A percentile compares a stretch with the other conserved stretches of the same genome.
Evolutionary conservation across 37 sponge, comb jelly and placozoan species (phyloP).

Genomic region (Tethya wilhelma): DNA sequence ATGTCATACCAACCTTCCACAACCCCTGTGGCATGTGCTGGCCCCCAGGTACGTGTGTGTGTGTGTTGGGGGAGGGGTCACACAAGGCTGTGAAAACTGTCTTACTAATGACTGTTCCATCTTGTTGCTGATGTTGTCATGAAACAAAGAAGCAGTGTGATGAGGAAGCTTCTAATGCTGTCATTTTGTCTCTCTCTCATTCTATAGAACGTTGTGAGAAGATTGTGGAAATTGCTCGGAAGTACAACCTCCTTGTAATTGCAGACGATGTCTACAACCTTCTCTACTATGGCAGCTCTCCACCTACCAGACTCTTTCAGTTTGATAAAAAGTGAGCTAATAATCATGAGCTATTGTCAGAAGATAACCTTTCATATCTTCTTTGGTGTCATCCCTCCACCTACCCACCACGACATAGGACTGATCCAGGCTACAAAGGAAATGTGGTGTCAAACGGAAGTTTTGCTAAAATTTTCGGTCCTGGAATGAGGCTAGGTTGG

Average conservation of each 20-base stretch:
- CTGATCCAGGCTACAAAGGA: conserved; percentile 73
- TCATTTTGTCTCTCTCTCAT: neutral
- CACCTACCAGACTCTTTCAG: conserved; percentile 56
- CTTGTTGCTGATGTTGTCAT: no score
- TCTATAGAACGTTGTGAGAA: conserved; percentile 63
- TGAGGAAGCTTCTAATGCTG: no score
- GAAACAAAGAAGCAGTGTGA: no score
- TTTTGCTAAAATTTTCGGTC: conserved; percentile 89
- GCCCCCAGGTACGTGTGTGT: conserved; percentile 48
- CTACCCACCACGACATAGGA: conserved; percentile 5
- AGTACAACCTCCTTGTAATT: conserved; percentile 73
- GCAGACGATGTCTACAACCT: conserved; percentile 91
- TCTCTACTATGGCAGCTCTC: conserved; percentile 50
- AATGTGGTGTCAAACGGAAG: conserved; percentile 82
- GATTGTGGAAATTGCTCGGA: conserved; percentile 69
- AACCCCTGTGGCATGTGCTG: conserved; percentile 80
- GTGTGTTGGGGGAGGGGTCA: neutral
- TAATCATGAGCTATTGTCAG: neutral
- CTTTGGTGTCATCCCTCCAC: neutral
- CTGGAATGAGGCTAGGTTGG: conserved; percentile 88
- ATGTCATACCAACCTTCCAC: conserved; percentile 72
- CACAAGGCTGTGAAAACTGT: neutral
- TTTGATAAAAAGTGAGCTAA: conserved; percentile 69
- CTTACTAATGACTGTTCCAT: no score
- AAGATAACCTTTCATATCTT: neutral